These are phyloP conservation scores for Cabera pusaria DNA, from an alignment of 2,888 invertebrate species.

Conservation along the genomic window DNA sequence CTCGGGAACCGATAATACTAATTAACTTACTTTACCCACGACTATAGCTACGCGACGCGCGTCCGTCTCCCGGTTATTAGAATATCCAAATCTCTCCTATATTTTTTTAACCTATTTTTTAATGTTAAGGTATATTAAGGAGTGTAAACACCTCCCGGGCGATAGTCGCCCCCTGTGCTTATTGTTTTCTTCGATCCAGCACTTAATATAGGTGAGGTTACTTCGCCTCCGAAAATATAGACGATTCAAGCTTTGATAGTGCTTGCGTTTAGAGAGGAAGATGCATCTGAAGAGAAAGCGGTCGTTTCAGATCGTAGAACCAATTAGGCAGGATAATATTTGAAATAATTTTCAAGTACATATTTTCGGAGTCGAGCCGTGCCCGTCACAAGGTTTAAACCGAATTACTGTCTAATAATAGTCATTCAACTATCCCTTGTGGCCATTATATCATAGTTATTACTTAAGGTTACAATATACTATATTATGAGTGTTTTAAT, in stretches of 20 bases:
- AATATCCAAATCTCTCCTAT: slow-evolving; percentile 82
- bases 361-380: slow-evolving; percentile 50
- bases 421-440: slow-evolving; percentile 44
- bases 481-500: slow-evolving; percentile 49
- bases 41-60: slow-evolving; percentile 25
- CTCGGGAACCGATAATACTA: too few relatives aligned
- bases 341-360: slow-evolving; percentile 42
- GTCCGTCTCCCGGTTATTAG: slow-evolving; percentile 50
- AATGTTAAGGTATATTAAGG: slow-evolving; percentile 75
- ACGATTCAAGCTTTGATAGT: slow-evolving; percentile 26
- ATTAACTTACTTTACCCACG: too few relatives aligned
- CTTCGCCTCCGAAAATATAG: slow-evolving; percentile 51
- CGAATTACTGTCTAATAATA: slow-evolving; percentile 58
- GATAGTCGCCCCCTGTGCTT: slow-evolving; percentile 71
- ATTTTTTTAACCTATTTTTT: slow-evolving; percentile 82
- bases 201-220: slow-evolving; percentile 45
- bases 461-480: slow-evolving; percentile 42
- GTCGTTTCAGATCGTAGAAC: slow-evolving; percentile 4
- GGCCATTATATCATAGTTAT: slow-evolving; percentile 47
- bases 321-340: slow-evolving; percentile 34
- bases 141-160: slow-evolving; percentile 61
- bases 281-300: slow-evolving; percentile 39
- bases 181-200: slow-evolving; percentile 76
- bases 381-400: slow-evolving; percentile 53
- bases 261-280: slow-evolving; percentile 7